phyloP scores from a whole-genome alignment of 2,113 vertebrate species.

The Edolisoma coerulescens region DNA sequence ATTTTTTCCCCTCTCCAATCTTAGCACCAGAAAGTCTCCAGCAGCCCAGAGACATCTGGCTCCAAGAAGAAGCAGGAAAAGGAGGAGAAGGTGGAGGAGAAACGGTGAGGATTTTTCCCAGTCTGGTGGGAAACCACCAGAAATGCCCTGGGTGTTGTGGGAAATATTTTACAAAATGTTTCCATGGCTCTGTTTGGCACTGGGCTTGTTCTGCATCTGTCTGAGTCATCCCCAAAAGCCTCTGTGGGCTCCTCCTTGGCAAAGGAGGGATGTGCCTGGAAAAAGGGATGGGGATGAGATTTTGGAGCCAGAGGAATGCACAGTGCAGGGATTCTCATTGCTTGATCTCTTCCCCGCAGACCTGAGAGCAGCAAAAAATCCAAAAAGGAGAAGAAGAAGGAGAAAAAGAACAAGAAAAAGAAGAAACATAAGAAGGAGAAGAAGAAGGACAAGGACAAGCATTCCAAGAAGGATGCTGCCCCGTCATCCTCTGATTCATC shows the following conservation, averaged over 20 bases:
- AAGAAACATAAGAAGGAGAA: conserved; percentile 83
- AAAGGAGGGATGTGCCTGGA: not conserved
- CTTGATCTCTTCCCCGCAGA: not conserved
- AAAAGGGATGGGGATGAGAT: not conserved
- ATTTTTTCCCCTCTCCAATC: not conserved
- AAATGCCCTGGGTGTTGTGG: not conserved
- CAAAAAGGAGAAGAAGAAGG: conserved; percentile 82
- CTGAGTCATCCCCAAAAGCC: not conserved
- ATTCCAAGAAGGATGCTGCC: conserved; percentile 59
- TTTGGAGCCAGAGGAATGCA: not conserved
- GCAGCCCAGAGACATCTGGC: conserved; percentile 16
- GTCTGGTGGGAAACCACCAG: not conserved
- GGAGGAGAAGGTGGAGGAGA: conserved; percentile 54
- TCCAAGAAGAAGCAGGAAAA: conserved; percentile 54
- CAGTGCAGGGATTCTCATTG: not conserved
- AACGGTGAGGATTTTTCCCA: conserved; percentile 53
- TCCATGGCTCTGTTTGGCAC: not conserved
- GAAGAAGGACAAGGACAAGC: conserved; percentile 81
- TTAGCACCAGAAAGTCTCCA: conserved; percentile 82
- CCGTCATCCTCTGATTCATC: conserved; percentile 34
- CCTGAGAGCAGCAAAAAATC: conserved; percentile 73
- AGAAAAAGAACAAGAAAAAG: conserved; percentile 82
- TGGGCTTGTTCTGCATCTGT: not conserved
- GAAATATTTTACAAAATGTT: not conserved
- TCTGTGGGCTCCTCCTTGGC: not conserved